Conservation (phyloP, 2,888 invertebrate species). For the Leucophenga maculata region DNA sequence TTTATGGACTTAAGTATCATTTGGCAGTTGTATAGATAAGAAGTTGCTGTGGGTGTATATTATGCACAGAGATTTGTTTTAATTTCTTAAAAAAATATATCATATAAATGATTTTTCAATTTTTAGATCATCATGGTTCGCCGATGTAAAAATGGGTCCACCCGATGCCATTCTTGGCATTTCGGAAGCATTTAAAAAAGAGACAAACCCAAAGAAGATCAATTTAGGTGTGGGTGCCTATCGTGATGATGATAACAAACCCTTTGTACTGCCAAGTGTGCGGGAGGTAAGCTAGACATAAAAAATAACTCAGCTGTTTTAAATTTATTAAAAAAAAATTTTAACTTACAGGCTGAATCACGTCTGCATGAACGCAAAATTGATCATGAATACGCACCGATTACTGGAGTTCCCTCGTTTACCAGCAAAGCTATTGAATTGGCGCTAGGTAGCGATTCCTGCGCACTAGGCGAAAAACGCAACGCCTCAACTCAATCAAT, state of each 20-base stretch:
- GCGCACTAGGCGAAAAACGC: constrained; percentile 79
- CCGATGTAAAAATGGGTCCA: constrained; percentile 94
- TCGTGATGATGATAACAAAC: constrained; percentile 97
- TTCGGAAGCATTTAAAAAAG: constrained; percentile 94
- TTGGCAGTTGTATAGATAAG: background rate
- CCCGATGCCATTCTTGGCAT: constrained; percentile 98
- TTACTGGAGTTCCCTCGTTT: constrained; percentile 88
- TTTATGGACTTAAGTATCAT: background rate
- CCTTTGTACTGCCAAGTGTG: constrained; percentile 93
- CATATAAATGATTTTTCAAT: background rate
- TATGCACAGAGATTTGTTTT: background rate
- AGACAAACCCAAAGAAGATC: constrained; percentile 92
- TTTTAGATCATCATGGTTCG: constrained; percentile 84
- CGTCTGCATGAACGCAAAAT: constrained; percentile 78
- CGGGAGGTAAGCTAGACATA: constrained; percentile 74
- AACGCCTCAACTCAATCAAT: constrained; percentile 88
- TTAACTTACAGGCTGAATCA: constrained; percentile 83
- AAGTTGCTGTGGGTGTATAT: background rate
- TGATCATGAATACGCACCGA: constrained; percentile 97
- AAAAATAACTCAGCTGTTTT: background rate
- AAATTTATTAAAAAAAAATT: background rate
- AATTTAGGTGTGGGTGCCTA: constrained; percentile 98
- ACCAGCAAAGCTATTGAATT: constrained; percentile 87
- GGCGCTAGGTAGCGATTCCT: constrained; percentile 87
- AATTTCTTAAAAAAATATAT: background rate